Evolutionary conservation across 2,797 vertebrate species (phyloP).

Genomic region (Phataginus tetradactyla): DNA sequence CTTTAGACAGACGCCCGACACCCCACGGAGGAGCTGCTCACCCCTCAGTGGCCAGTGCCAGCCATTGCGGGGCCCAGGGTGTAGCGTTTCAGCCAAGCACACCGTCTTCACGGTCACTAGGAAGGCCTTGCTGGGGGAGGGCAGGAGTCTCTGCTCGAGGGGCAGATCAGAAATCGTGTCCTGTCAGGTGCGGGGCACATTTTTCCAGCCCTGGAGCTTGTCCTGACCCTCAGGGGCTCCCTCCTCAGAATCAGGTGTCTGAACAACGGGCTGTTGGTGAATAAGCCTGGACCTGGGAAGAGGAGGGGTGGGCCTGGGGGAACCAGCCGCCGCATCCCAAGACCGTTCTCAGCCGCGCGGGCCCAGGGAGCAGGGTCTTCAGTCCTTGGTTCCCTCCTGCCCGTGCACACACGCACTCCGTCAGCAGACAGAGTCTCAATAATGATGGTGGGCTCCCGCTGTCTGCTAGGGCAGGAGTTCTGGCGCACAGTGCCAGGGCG

Average conservation of each 20-base stretch:
- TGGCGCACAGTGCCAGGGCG: not conserved
- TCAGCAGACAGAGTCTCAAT: not conserved
- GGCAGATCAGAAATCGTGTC: not conserved
- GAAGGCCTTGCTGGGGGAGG: not conserved
- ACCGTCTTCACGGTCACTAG: not conserved
- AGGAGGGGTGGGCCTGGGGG: not conserved
- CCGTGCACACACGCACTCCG: not conserved
- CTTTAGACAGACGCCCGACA: not conserved
- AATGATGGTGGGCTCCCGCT: not conserved
- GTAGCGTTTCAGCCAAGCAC: not conserved
- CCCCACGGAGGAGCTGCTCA: not conserved
- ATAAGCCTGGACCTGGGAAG: not conserved
- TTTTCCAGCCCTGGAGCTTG: not conserved
- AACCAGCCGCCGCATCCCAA: not conserved
- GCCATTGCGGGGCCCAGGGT: not conserved
- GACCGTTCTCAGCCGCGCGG: not conserved
- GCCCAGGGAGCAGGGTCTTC: not conserved
- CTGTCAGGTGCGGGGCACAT: not conserved
- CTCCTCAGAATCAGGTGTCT: not conserved
- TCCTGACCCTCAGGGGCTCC: not conserved
- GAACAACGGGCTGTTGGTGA: not conserved
- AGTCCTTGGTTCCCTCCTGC: not conserved
- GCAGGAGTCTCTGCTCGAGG: not conserved
- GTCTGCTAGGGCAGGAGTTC: not conserved
- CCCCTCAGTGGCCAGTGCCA: not conserved